phyloP scores from a whole-genome alignment of 2,888 invertebrate genomes.

The Sphaeridia pumilis region DNA sequence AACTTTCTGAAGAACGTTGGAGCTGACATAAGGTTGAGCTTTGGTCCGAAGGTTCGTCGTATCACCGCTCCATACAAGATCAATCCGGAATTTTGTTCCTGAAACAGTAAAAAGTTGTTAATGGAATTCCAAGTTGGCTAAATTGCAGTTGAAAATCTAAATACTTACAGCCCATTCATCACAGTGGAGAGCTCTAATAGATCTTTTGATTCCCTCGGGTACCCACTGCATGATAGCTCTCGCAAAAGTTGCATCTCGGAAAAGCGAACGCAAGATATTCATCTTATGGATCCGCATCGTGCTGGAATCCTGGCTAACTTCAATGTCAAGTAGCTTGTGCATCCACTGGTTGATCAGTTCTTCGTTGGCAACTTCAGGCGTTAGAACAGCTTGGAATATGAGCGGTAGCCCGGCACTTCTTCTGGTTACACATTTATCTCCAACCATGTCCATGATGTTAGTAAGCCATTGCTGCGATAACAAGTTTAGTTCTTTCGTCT shows the following conservation, averaged over 20 bases:
- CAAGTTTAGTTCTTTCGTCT: slow-evolving; percentile 42
- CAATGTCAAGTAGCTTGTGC: slow-evolving; percentile 17
- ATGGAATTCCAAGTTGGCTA: slow-evolving; percentile 1
- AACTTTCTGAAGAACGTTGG: slow-evolving; percentile 65
- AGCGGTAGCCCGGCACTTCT: slow-evolving; percentile 91
- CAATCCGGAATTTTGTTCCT: slow-evolving; percentile 77
- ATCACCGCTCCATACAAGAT: slow-evolving; percentile 70
- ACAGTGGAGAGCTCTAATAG: slow-evolving; percentile 62
- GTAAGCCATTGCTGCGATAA: slow-evolving; percentile 55
- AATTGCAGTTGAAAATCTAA: not conserved
- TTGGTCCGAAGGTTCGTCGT: slow-evolving; percentile 67
- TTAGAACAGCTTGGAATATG: slow-evolving; percentile 53
- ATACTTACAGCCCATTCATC: slow-evolving; percentile 61
- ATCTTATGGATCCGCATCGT: slow-evolving; percentile 63
- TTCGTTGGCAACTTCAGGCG: slow-evolving; percentile 24
- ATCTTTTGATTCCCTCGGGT: slow-evolving; percentile 55
- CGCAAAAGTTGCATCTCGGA: slow-evolving; percentile 56
- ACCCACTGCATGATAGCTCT: slow-evolving; percentile 58
- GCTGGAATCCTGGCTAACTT: slow-evolving; percentile 17
- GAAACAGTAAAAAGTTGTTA: slow-evolving; percentile 28
- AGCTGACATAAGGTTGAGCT: slow-evolving; percentile 42
- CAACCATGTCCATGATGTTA: slow-evolving; percentile 37
- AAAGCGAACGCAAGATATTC: slow-evolving; percentile 72
- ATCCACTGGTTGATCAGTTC: slow-evolving; percentile 24
- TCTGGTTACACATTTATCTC: slow-evolving; percentile 60